Percentiles rank a stretch among this genome's conserved stretches.
Conservation (phyloP, 1,140 invertebrate genomes). For the Aradophagus sp. region DNA sequence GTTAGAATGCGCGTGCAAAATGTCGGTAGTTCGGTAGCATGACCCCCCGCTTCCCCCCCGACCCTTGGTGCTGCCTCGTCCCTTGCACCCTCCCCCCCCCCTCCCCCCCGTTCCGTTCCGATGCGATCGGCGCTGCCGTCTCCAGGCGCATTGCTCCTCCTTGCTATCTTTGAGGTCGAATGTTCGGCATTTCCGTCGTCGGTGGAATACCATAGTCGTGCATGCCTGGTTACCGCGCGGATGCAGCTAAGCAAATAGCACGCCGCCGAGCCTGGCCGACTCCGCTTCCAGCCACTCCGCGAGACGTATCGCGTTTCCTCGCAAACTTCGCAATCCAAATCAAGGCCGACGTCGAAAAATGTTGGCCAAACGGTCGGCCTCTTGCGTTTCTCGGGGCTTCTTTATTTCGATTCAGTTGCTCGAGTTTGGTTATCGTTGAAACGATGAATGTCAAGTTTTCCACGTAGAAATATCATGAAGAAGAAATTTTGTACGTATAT, state of each 20-base stretch:
- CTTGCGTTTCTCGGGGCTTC: neutral
- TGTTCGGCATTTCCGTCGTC: constrained; percentile 58
- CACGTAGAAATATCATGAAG: no score
- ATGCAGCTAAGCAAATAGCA: constrained; percentile 50
- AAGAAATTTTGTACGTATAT: no score
- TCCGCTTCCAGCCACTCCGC: constrained; percentile 12
- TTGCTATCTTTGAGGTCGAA: constrained; percentile 55
- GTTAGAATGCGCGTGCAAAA: no score
- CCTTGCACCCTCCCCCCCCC: no score
- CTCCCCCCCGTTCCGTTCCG: constrained; percentile 13
- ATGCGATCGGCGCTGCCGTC: constrained; percentile 31
- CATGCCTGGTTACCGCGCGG: constrained; percentile 36
- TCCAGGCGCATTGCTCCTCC: constrained; percentile 45
- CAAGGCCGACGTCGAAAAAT: constrained; percentile 1
- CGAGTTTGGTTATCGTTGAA: constrained; percentile 1
- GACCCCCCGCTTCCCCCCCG: no score
- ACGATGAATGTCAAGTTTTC: no score
- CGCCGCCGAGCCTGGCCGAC: constrained; percentile 10
- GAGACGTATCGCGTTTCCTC: constrained; percentile 31
- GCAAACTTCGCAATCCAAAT: constrained; percentile 22
- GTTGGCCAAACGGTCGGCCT: constrained; percentile 8
- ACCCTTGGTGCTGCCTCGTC: no score
- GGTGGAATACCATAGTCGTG: constrained; percentile 53
- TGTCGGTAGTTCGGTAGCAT: no score
- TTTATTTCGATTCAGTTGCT: neutral